A percentile compares a stretch with the other conserved stretches of the same genome.
Evolutionary conservation across 2,797 vertebrate genomes (phyloP).

Genomic region (Paratrypauchen microcephalus): DNA sequence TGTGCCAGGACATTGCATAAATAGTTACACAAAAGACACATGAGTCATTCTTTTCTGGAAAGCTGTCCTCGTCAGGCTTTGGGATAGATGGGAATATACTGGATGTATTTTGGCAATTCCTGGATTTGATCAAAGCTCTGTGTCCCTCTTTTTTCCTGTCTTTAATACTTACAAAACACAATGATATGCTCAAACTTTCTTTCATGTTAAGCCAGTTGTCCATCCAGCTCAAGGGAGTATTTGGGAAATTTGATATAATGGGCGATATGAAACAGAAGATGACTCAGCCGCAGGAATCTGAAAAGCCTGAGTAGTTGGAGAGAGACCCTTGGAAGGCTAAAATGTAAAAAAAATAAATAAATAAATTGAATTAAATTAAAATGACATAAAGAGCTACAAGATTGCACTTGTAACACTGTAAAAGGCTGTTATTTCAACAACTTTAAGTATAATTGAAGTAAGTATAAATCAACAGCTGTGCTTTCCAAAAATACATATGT

Average conservation of each 20-base stretch:
- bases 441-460: not conserved
- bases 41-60: slow-evolving; percentile 12
- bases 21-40: not conserved
- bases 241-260: slow-evolving; percentile 70
- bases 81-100: slow-evolving; percentile 43
- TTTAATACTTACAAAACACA: slow-evolving; percentile 21
- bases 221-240: slow-evolving; percentile 54
- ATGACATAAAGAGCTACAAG: not conserved
- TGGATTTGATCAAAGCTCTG: slow-evolving; percentile 44
- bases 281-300: slow-evolving; percentile 70
- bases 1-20: not conserved
- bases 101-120: slow-evolving; percentile 56
- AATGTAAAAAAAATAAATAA: not conserved
- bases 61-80: slow-evolving; percentile 18
- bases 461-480: not conserved
- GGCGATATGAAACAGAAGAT: slow-evolving; percentile 57
- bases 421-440: not conserved
- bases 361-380: too few relatives aligned
- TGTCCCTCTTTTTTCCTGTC: slow-evolving; percentile 13
- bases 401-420: not conserved
- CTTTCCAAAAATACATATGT: not conserved
- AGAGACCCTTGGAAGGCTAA: not conserved
- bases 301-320: slow-evolving; percentile 38
- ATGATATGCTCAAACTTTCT: slow-evolving; percentile 37
- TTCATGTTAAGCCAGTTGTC: slow-evolving; percentile 68